Base-by-base conservation (phyloP, 2,888 invertebrate genomes). In the Cheilosia pagana region DNA sequence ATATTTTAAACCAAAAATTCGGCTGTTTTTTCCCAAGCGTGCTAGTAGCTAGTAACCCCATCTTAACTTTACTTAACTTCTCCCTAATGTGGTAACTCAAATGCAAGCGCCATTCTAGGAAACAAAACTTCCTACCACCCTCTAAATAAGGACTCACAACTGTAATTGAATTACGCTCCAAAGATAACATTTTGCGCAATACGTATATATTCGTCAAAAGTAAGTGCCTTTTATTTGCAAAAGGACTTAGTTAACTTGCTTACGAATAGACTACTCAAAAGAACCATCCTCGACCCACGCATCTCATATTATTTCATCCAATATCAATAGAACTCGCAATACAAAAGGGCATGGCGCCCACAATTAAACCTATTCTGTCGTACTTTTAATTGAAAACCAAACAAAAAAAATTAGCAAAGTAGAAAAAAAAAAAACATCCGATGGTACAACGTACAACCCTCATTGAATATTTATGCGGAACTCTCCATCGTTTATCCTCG, bases 321-420 rank as follows among this genome's bases (percentile, higher is more conserved):
- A 45, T 7, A n/a, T 8, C 45, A 19, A 45, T 45, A 16, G 8
- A 0, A 45, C 19, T 45, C 16, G 8, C 7, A 19, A 19, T 45
- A 45, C 45, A 45, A 45, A 35, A 45, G 45, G 45, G 16, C 43
- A 16, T 16, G 6, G n/a, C 43, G n/a, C 19, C 16, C 45, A 16
- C 45, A 45, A 45, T 45, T 45, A 45, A 10, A 3, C 2, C 7
- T 35, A 57, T 35, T 5, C 12, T 3, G 19, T 12, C 57, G 8
- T 35, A 35, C 57, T 35, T 57, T 35, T 57, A 57, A 57, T 57
- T 57, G 57, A 35, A 39, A 35, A 23, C 57, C 57, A 57, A 57
- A 57, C 57, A 57, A 57, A 28, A 8, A 28, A 28, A 28, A 12
- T 3, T 10, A 10, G 8, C 12, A 52, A 14, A 28, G n/a, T 10